Evolutionary conservation across 2,888 invertebrate species (phyloP).

Genomic region (Lottia scabra): DNA sequence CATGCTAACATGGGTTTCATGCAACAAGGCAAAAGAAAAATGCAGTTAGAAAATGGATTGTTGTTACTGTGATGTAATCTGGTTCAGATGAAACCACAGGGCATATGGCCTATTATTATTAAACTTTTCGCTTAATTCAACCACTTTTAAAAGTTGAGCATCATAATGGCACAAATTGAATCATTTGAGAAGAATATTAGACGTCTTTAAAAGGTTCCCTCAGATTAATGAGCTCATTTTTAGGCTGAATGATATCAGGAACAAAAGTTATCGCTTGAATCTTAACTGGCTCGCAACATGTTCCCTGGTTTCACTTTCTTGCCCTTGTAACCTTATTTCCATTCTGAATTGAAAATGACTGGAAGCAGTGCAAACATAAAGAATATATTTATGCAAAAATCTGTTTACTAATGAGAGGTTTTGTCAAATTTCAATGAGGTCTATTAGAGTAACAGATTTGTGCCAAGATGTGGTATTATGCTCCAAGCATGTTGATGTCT

Average conservation of each 20-base stretch:
- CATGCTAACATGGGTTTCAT: background rate
- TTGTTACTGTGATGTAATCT: constrained; percentile 10
- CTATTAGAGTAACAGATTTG: constrained; percentile 1
- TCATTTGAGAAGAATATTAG: constrained; percentile 2
- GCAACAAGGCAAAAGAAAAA: background rate
- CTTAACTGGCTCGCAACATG: constrained; percentile 1
- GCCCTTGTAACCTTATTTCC: background rate
- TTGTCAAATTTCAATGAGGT: background rate
- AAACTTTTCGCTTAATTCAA: background rate
- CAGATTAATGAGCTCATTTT: constrained; percentile 2
- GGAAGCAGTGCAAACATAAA: constrained; percentile 5
- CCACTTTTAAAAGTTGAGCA: background rate
- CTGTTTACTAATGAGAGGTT: constrained; percentile 3
- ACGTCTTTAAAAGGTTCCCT: background rate
- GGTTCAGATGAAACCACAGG: constrained; percentile 23
- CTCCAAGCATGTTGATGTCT: constrained; percentile 4
- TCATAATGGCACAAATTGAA: constrained; percentile 2
- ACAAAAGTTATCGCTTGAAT: background rate
- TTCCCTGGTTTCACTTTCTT: background rate
- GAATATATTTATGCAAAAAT: constrained; percentile 4
- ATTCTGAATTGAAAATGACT: background rate
- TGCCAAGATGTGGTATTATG: constrained; percentile 1
- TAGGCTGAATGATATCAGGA: background rate
- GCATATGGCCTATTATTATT: constrained; percentile 21
- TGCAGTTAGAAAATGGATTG: background rate